Evolutionary conservation across 2,888 invertebrate genomes (phyloP).

Genomic region (Panzeria rudis): DNA sequence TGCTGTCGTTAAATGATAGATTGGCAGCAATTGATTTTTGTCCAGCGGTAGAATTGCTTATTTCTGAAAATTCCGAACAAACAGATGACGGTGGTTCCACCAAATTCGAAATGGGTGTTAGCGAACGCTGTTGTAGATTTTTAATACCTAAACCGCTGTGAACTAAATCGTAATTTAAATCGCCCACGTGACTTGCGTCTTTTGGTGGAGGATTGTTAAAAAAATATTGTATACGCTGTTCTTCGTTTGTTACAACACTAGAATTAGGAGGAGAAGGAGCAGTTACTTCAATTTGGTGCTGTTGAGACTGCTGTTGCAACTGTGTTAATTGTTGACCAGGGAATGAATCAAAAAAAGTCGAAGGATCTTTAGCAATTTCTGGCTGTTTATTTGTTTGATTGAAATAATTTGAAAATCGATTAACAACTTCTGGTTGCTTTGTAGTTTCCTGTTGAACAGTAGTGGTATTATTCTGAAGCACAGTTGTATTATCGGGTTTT

Average conservation of each 20-base stretch:
- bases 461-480: conserved; percentile 2
- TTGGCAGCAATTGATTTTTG: conserved; percentile 55
- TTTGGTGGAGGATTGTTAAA: conserved; percentile 83
- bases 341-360: conserved; percentile 78
- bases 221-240: conserved; percentile 82
- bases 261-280: neutral
- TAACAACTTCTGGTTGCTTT: conserved; percentile 71
- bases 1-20: conserved; percentile 33
- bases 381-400: conserved; percentile 71
- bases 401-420: conserved; percentile 75
- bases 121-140: conserved; percentile 78
- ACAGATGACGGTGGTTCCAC: conserved; percentile 83
- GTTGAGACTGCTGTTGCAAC: conserved; percentile 56
- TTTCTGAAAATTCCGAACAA: conserved; percentile 82
- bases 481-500: conserved; percentile 14
- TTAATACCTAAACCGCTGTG: conserved; percentile 80
- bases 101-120: conserved; percentile 81
- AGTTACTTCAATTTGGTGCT: neutral
- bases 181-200: conserved; percentile 79
- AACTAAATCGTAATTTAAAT: conserved; percentile 82
- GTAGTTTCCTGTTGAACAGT: conserved; percentile 29
- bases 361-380: conserved; percentile 69
- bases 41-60: conserved; percentile 73
- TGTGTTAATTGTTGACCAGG: conserved; percentile 51
- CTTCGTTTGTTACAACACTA: conserved; percentile 75